Conservation (phyloP, 2,888 invertebrate species). For the Willowsia nigromaculata region DNA sequence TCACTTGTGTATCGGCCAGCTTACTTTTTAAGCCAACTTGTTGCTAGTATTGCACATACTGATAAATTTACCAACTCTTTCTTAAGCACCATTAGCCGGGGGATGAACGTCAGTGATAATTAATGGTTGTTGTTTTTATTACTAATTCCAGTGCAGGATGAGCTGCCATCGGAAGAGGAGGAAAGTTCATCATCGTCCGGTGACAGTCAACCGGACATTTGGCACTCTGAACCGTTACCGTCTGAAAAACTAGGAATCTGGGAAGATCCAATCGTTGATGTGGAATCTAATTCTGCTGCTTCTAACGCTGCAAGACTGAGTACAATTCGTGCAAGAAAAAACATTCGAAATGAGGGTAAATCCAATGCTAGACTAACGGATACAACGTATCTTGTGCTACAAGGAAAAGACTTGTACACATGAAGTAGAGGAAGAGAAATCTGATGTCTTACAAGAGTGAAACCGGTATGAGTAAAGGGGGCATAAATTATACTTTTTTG, state of each 20-base stretch:
- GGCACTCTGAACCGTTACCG: conserved; percentile 75
- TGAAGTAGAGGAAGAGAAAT: background rate
- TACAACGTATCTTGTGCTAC: conserved; percentile 55
- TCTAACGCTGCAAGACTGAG: conserved; percentile 59
- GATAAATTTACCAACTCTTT: too few species aligned
- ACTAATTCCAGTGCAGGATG: conserved; percentile 47
- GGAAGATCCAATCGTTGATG: conserved; percentile 63
- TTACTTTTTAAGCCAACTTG: background rate
- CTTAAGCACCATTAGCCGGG: too few species aligned
- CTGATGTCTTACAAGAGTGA: too few species aligned
- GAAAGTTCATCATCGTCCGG: background rate
- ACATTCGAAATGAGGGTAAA: conserved; percentile 53
- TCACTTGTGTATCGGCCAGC: background rate
- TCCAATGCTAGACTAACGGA: conserved; percentile 42
- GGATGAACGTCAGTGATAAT: background rate
- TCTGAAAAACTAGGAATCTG: conserved; percentile 74
- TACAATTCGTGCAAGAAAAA: conserved; percentile 16
- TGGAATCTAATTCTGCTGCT: background rate
- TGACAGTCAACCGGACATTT: conserved; percentile 62
- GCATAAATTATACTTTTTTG: too few species aligned
- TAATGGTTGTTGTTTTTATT: background rate
- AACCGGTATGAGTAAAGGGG: too few species aligned
- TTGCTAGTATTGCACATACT: background rate
- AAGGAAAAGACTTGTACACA: conserved; percentile 37
- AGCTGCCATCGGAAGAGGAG: background rate